These are phyloP conservation scores for Scomberomorus guttatus DNA, from an alignment of 2,797 vertebrate species.

Conservation along the genomic window DNA sequence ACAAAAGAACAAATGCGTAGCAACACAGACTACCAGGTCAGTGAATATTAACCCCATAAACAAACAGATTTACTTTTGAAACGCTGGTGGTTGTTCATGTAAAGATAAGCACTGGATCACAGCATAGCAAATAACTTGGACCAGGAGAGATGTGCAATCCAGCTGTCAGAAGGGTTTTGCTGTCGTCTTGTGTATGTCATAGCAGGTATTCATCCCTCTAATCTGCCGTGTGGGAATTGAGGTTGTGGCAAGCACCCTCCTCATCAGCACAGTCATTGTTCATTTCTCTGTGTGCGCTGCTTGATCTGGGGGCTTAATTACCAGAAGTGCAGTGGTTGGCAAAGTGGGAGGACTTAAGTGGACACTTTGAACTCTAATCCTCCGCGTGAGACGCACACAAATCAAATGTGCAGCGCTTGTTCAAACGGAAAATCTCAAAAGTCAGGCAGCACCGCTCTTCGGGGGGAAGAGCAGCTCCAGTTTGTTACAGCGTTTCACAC, in stretches of 20 bases:
- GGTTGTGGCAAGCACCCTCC: constrained; percentile 67
- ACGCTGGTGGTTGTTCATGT: constrained; percentile 20
- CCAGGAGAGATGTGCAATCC: constrained; percentile 44
- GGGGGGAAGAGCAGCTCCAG: constrained; percentile 68
- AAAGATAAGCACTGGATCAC: constrained; percentile 29
- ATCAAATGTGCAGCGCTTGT: constrained; percentile 79
- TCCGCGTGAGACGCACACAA: constrained; percentile 75
- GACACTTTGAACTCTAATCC: constrained; percentile 85
- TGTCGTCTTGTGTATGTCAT: constrained; percentile 56
- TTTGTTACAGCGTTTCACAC: constrained; percentile 76
- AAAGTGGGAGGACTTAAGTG: constrained; percentile 82
- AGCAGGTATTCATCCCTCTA: constrained; percentile 77
- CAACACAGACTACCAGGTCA: not conserved
- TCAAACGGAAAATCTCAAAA: constrained; percentile 74
- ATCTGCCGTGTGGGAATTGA: constrained; percentile 74
- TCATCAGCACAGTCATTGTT: constrained; percentile 82
- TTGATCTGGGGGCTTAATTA: constrained; percentile 83
- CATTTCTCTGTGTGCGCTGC: constrained; percentile 74
- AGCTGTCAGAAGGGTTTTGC: constrained; percentile 59
- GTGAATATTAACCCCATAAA: constrained; percentile 17
- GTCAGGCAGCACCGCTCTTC: constrained; percentile 63
- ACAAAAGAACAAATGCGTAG: not conserved
- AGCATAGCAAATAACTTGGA: constrained; percentile 27
- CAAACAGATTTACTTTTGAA: constrained; percentile 31
- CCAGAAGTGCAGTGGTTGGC: constrained; percentile 80